Percentiles rank a stretch among this genome's conserved stretches.
Conservation (phyloP, 2,113 vertebrate species). For the Istiophorus platypterus region DNA sequence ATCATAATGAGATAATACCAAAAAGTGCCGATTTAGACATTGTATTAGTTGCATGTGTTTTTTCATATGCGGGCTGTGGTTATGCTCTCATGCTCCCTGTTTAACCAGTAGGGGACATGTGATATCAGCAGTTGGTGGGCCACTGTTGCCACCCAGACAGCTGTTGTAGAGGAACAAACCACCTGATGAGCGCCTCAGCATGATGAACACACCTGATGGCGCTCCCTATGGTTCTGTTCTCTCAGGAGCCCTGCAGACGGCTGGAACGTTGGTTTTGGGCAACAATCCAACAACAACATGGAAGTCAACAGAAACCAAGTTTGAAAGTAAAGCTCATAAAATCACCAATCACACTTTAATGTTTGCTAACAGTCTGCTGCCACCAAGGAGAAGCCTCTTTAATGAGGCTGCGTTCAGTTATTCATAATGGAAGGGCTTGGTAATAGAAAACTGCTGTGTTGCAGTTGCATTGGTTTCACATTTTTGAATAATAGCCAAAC, state of each 20-base stretch:
- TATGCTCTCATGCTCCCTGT: slow-evolving; percentile 20
- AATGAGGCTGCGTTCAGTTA: slow-evolving; percentile 71
- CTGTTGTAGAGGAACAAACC: slow-evolving; percentile 39
- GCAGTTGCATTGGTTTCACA: slow-evolving; percentile 62
- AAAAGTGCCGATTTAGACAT: neutral
- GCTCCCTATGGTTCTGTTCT: slow-evolving; percentile 38
- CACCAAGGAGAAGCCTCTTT: slow-evolving; percentile 66
- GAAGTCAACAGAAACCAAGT: slow-evolving; percentile 67
- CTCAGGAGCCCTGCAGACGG: slow-evolving; percentile 51
- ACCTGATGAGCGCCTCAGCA: slow-evolving; percentile 52
- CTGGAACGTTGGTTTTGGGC: slow-evolving; percentile 54
- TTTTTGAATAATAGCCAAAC: slow-evolving; percentile 77
- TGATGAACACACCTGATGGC: slow-evolving; percentile 68
- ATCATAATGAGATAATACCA: neutral
- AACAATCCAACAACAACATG: slow-evolving; percentile 68
- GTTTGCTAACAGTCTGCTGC: slow-evolving; percentile 69
- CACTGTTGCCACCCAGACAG: slow-evolving; percentile 69
- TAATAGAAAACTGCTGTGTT: slow-evolving; percentile 78
- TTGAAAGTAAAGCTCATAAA: slow-evolving; percentile 73
- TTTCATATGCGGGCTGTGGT: neutral
- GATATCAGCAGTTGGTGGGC: slow-evolving; percentile 49
- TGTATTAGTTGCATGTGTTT: neutral
- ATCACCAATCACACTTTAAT: slow-evolving; percentile 70
- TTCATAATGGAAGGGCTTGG: slow-evolving; percentile 61
- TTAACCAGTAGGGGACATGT: slow-evolving; percentile 15